Percentiles rank a stretch among this genome's conserved stretches.
phyloP scores from a whole-genome alignment of 2,888 invertebrate species.

The Sicus ferrugineus region DNA sequence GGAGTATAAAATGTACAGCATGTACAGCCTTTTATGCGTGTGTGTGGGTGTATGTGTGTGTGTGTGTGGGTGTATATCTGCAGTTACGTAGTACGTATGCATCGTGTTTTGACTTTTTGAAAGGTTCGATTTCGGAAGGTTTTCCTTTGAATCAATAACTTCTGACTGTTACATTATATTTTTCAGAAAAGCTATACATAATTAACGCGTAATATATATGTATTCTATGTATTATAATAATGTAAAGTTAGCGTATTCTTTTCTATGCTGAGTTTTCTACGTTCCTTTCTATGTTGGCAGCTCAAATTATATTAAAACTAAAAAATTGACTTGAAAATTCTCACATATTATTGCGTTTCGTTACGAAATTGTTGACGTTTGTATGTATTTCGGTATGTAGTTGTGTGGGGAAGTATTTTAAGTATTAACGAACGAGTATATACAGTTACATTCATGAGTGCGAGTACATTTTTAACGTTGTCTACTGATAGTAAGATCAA shows the following conservation, averaged over 20 bases:
- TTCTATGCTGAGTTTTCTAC: no score
- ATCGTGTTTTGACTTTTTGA: background rate
- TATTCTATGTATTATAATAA: background rate
- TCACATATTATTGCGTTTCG: background rate
- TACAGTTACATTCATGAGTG: slow-evolving; percentile 17
- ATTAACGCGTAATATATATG: background rate
- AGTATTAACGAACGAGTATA: slow-evolving; percentile 8
- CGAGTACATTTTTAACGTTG: slow-evolving; percentile 4
- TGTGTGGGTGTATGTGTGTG: background rate
- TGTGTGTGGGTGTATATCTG: background rate
- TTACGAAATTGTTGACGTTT: background rate
- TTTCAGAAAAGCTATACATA: background rate
- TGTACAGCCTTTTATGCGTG: slow-evolving; percentile 5
- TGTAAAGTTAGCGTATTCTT: background rate
- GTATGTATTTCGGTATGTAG: background rate
- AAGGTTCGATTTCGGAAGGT: background rate
- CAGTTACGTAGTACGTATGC: no score
- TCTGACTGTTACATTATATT: background rate
- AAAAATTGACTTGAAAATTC: slow-evolving; percentile 11
- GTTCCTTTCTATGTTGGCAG: slow-evolving; percentile 24
- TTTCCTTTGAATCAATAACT: background rate
- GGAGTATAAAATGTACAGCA: slow-evolving; percentile 14
- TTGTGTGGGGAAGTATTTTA: background rate
- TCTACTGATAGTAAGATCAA: background rate
- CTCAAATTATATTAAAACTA: slow-evolving; percentile 18